Evolutionary conservation across 1,140 invertebrate species (phyloP), one percentile per base, ranked within the genome.

Genomic region (Aphelinus certus): DNA sequence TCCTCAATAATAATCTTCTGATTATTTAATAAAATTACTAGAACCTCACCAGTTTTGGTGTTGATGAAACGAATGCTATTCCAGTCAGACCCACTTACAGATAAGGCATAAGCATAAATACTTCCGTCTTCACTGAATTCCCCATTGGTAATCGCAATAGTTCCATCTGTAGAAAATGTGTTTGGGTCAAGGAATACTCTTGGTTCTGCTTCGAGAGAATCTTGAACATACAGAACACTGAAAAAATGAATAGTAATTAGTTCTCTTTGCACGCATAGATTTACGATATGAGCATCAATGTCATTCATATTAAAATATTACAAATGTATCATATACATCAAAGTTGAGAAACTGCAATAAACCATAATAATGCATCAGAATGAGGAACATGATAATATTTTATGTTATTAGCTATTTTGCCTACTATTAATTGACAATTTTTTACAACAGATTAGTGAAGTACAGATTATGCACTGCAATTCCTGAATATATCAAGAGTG

Each of bases 131-230:
- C 93, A 1, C 96, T 97, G 88, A 98, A 99, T 53, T 91, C 88
- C 61, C 90, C 93, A 57, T 90, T 91, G 0, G 92, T 91, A 26
- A 99, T 87, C 2, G 97, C 94, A 43, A 97, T 89, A 1, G 97
- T 98, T 53, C 98, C 98, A 90, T 99, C 98, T 47, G 93, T 91
- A 1, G 97, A 98, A 26, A 99, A 86, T 6, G 88, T 90, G 88
- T 99, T 99, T 0, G 97, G 97, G 88, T 99, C 97, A 4, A 99
- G 88, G 87, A 99, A 99, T n/a, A 98, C 93, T 79, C 88, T 88
- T 2, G 95, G 90, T 82, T 98, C 94, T 49, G 90, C 91, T 55
- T 94, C 90, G 70, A 98, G 85, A 4, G 90, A 89, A 77, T 97
- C 93, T 90, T 97, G 95, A 7, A 96, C 92, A 88, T 98, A 99